Evolutionary conservation across 2,797 vertebrate species (phyloP), one percentile per base, ranked within the genome.

Genomic region (Sebastes umbrosus): DNA sequence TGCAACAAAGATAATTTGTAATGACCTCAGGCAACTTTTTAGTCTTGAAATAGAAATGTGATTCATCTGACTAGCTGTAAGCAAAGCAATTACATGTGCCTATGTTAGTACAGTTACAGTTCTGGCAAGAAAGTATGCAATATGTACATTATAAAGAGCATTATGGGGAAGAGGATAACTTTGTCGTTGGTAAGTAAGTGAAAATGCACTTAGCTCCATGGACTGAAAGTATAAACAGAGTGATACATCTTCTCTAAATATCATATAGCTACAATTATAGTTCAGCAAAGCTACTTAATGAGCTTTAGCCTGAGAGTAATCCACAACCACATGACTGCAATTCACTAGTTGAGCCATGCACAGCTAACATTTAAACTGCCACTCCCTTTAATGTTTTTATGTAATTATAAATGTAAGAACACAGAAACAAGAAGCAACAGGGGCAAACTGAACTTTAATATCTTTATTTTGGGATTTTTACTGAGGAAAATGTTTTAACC

Each of bases 361-460:
- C n/a, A 54, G 57, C 22, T 57, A 79, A 65, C 65, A 24, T 8
- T 60, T 3, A 79, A 78, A 12, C 58, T 39, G 22, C 24, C 29
- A 66, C 55, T 63, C 39, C 70, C 64, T 64, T 54, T 16, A 39
- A 25, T 52, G 16, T 31, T 67, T 64, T 65, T 8, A 18, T 43
- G 24, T 31, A 39, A 65, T 83, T 65, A 46, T 43, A 69, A 50
- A 57, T 69, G 8, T 31, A 34, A 36, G 46, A 80, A 69, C 34
- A 58, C 24, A 46, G 22, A 32, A 82, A 74, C 25, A 79, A 73
- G 20, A 78, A 20, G 14, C 55, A 88, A 76, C 52, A 39, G 27
- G 10, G 0, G 4, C 29, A 68, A 72, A n/a, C 3, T 24, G 1
- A 43, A 64, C 2, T 55, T 27, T n/a, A 57, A 24, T 22, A 54